Percentiles rank a stretch among this genome's conserved stretches.
Evolutionary conservation across 1,140 invertebrate genomes (phyloP).

Genomic region (Lutraria rhynchaena): DNA sequence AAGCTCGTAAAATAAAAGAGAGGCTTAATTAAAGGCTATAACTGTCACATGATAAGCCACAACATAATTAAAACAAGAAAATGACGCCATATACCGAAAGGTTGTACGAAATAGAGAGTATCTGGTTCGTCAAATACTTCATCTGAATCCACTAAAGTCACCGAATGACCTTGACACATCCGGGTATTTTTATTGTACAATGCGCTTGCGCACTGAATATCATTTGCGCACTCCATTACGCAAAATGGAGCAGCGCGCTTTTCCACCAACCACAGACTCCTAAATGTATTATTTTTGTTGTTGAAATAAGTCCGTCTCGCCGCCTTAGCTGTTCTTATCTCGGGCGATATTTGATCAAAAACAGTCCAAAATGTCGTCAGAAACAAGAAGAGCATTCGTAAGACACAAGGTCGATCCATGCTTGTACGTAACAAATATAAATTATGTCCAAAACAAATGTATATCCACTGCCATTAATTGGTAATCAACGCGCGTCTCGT

Average conservation of each 20-base stretch:
- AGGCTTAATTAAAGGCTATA: no score
- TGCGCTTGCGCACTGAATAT: constrained; percentile 4
- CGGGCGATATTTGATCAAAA: no score
- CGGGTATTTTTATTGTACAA: constrained; percentile 19
- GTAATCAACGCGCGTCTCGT: no score
- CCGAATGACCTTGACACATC: constrained; percentile 29
- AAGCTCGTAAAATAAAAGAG: no score
- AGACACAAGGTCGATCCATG: no score
- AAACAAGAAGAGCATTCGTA: no score
- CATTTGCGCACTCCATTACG: neutral
- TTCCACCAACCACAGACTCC: constrained; percentile 3
- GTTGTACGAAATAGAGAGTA: neutral
- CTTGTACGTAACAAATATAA: no score
- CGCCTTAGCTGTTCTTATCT: neutral
- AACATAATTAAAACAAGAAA: no score
- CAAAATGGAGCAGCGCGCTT: neutral
- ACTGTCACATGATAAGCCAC: no score
- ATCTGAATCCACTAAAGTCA: neutral
- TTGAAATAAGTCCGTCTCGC: neutral
- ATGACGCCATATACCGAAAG: neutral
- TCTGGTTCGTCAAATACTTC: constrained; percentile 19
- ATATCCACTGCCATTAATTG: no score
- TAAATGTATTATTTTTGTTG: neutral
- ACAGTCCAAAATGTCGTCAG: no score
- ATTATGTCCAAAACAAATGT: no score